Evolutionary conservation across 2,888 invertebrate species (phyloP), one percentile per base, ranked within the genome.

Genomic region (Lordiphosa fenestrarum): DNA sequence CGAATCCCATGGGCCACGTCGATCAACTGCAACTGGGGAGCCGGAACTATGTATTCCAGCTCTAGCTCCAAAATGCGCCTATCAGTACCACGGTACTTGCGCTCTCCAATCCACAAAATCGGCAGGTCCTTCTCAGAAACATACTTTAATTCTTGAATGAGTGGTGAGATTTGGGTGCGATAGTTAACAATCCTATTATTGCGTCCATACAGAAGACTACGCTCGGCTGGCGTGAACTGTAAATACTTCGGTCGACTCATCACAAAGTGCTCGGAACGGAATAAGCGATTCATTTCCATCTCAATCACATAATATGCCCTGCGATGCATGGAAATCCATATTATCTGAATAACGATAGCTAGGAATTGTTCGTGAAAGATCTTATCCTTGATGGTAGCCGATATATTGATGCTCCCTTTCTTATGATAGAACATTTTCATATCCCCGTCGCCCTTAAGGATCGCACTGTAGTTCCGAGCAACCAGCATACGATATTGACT

Each of bases 241-340:
- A 84, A 52, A 5, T 71, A 61, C n/a, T 86, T 74, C 1, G 73
- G 71, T 0, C 75, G 73, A 2, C 61, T 63, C 42, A 82, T 52
- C 38, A 82, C 75, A 56, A 89, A 89, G 57, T 89, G 88, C 13
- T 88, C 86, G 3, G 89, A 88, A 2, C 90, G 82, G 66, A 89
- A 88, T 1, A 89, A 71, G 5, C 89, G 82, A 71, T 86, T 85
- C 60, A 89, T 87, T 71, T 89, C 89, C 71, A 70, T 60, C 39
- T 88, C 86, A 30, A 89, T 87, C 4, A 87, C 60, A 12, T 83
- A 70, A 57, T 86, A 88, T 6, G 85, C 86, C 13, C 84, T 73
- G 1, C 89, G 74, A 61, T 88, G 86, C 84, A 87, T 82, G 0
- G 85, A 69, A 36, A 89, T 87, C 89, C 90, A 89, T 0, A 88